Evolutionary conservation across 2,113 vertebrate genomes (phyloP).

Genomic region (Corvus cornix): DNA sequence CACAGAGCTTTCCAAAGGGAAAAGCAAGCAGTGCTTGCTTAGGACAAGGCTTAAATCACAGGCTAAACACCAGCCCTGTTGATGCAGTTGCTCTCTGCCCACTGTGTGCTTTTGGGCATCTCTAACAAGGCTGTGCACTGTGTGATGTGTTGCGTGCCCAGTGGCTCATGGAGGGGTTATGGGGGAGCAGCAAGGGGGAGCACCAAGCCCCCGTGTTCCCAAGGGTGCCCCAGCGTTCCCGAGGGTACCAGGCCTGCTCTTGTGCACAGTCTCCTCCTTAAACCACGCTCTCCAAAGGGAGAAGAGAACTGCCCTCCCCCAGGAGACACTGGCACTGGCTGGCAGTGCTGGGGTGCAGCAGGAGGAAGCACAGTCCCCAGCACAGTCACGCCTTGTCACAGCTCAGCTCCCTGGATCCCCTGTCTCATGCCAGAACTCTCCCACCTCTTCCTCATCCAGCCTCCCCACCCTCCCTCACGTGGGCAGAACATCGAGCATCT

Average conservation of each 20-base stretch:
- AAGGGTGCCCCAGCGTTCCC: background rate
- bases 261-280: background rate
- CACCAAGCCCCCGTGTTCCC: background rate
- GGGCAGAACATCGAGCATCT: rapidly evolving
- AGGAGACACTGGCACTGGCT: rapidly evolving
- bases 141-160: rapidly evolving
- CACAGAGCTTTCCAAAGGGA: background rate
- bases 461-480: background rate
- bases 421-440: background rate
- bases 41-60: background rate
- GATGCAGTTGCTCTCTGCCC: background rate
- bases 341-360: background rate
- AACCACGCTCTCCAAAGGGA: background rate
- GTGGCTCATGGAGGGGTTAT: rapidly evolving
- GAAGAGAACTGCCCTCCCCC: background rate
- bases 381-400: background rate
- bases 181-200: background rate
- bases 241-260: too few relatives aligned
- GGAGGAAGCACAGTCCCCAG: background rate
- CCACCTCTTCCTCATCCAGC: background rate
- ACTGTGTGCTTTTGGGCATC: background rate
- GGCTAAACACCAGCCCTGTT: background rate
- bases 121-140: background rate
- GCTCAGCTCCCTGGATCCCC: background rate
- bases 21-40: background rate